Evolutionary conservation across 2,888 invertebrate species (phyloP).

Genomic region (Aleiodes alternator): DNA sequence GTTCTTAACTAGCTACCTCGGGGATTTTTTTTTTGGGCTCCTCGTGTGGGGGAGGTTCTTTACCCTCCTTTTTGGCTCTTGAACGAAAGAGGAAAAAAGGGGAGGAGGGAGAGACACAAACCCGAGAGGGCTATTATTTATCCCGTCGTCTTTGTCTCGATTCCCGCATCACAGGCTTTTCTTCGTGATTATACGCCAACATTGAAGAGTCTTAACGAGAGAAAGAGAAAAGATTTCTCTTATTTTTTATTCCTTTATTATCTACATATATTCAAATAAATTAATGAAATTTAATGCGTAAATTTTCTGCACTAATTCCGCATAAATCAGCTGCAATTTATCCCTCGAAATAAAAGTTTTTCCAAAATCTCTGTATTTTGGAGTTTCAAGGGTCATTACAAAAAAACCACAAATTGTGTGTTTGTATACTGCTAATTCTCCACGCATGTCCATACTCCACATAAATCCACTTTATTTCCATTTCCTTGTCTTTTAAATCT

Average conservation of each 20-base stretch:
- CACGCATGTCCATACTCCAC: background rate
- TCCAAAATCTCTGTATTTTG: too few relatives aligned
- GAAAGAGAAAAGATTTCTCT: background rate
- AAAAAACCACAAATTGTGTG: too few relatives aligned
- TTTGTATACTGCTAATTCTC: too few relatives aligned
- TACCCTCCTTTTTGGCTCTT: slow-evolving; percentile 16
- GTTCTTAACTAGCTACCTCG: slow-evolving; percentile 25
- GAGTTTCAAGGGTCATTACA: too few relatives aligned
- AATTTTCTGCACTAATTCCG: too few relatives aligned
- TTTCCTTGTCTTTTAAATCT: background rate
- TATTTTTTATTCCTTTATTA: slow-evolving; percentile 3
- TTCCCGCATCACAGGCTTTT: slow-evolving; percentile 38
- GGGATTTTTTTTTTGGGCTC: slow-evolving; percentile 11
- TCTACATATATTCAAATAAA: slow-evolving; percentile 4
- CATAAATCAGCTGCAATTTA: too few relatives aligned
- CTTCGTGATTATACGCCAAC: slow-evolving; percentile 36
- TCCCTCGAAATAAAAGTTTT: too few relatives aligned
- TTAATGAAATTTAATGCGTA: too few relatives aligned
- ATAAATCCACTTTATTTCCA: background rate
- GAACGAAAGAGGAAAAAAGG: background rate
- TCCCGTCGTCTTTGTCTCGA: slow-evolving; percentile 38
- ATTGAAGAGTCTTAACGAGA: slow-evolving; percentile 28
- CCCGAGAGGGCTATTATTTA: slow-evolving; percentile 38
- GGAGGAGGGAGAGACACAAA: slow-evolving; percentile 28
- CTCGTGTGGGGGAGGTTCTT: slow-evolving; percentile 7